Base-by-base conservation (phyloP, 2,888 invertebrate species). In the Brachypterus glaber region DNA sequence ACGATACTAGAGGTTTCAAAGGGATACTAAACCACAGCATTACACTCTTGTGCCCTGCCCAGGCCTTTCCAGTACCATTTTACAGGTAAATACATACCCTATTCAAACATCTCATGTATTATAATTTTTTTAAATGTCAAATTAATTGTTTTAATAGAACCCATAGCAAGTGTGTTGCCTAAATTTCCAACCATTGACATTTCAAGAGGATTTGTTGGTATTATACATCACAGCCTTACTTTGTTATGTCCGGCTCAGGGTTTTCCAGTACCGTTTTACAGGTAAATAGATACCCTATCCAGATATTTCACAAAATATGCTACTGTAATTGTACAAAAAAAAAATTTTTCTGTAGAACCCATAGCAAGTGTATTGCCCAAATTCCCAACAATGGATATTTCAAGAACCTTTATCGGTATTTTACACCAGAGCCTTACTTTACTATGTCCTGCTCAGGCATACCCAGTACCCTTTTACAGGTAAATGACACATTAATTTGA, bases 311-410 rank as follows among this genome's bases (percentile, higher is more conserved):
- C n/a, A n/a, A n/a, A 13, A 3, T 33, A 1, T 9, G 9, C 9
- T 33, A 17, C 14, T 4, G 13, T 11, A 9, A 4, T 13, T 11
- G n/a, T n/a, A 13, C 12, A n/a, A n/a, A 9, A n/a, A 15, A 3
- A 13, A 30, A 3, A 14, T 13, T 15, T 16, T 5, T 12, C 18
- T 9, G 9, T 62, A 79, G 80, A 83, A 71, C 84, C 84, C 52
- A 75, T 82, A 67, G 79, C 80, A 67, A 79, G 78, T 63, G 78
- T 79, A 45, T 73, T 76, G 48, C 81, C 82, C 47, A 79, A 78
- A 51, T 57, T 67, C 39, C 58, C 64, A 2, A 59, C 53, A 24
- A 50, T 54, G 12, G 58, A 56, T 37, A 53, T 51, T 11, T 30
- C 42, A 60, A 8, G 8, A 17, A 64, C 41, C 62, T 63, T 52